Base-by-base conservation (phyloP, 2,113 vertebrate species). In the Notarius lentiginosus region DNA sequence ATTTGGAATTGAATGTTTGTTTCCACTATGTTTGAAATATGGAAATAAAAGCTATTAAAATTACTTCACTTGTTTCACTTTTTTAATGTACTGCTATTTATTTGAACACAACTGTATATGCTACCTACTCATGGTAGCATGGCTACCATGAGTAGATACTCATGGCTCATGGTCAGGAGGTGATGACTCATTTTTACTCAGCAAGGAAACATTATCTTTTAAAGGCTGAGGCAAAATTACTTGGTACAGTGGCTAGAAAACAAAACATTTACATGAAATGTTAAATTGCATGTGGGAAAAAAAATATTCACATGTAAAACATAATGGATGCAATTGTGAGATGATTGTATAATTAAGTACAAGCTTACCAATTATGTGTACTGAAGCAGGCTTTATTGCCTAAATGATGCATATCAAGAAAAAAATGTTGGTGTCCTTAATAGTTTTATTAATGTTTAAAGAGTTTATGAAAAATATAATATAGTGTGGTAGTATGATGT, bases 301-400 rank as follows among this genome's bases (percentile, higher is more conserved):
- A 60, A 20, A 61, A 8, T 22, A 22, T 22, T 24, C 61, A 65
- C 24, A n/a, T 65, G 8, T n/a, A 4, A 65, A 24, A 65, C 9
- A 20, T 20, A 60, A 20, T 60, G 22, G 24, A 10, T 10, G 2
- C n/a, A 65, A 24, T n/a, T 9, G 22, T 24, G 61, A 65, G 9
- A 65, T 65, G 2, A 65, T n/a, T 65, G 58, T n/a, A n/a, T 41
- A 84, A 83, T 84, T 11, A 86, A 77, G 83, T 58, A 89, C 79
- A 83, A 81, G 12, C 0, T 5, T 53, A 34, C 79, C 80, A 85
- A 4, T 65, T 61, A 41, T 47, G 82, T 90, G 89, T 90, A 90
- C 87, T 88, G 89, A 91, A 91, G 90, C 91, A 91, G 91, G 91
- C 90, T 91, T 92, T 91, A 89, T 89, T 89, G 91, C 90, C 87